These are phyloP conservation scores for Emberiza fucata DNA, from an alignment of 2,113 vertebrate genomes.

Conservation along the genomic window DNA sequence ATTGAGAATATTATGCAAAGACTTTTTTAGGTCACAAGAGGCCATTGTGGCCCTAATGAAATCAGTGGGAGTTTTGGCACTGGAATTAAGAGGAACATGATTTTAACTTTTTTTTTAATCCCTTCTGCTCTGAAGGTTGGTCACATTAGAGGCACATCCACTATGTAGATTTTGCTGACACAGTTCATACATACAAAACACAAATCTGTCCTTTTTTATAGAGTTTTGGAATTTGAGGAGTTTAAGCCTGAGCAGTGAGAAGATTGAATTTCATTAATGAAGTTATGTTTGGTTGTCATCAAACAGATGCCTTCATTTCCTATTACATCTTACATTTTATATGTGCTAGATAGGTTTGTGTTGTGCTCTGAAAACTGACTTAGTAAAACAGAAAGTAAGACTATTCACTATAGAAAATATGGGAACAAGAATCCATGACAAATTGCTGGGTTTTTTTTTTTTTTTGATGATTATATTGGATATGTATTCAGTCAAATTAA, in stretches of 20 bases:
- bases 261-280: neutral
- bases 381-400: constrained; percentile 7
- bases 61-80: neutral
- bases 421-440: neutral
- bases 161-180: neutral
- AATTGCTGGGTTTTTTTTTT: neutral
- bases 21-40: neutral
- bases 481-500: constrained; percentile 32
- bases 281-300: neutral
- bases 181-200: neutral
- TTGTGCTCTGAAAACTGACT: constrained; percentile 2
- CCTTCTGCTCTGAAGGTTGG: neutral
- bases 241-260: neutral
- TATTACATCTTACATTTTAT: constrained; percentile 31
- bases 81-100: neutral
- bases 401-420: neutral
- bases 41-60: neutral
- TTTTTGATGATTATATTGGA: neutral
- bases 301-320: constrained; percentile 5
- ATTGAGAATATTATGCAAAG: neutral
- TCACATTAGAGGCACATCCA: neutral
- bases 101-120: neutral
- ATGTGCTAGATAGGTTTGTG: constrained; percentile 10
- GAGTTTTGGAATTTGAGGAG: neutral
- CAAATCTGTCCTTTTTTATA: neutral